Conservation (phyloP, 2,888 invertebrate genomes). For the Aleiodes testaceus region DNA sequence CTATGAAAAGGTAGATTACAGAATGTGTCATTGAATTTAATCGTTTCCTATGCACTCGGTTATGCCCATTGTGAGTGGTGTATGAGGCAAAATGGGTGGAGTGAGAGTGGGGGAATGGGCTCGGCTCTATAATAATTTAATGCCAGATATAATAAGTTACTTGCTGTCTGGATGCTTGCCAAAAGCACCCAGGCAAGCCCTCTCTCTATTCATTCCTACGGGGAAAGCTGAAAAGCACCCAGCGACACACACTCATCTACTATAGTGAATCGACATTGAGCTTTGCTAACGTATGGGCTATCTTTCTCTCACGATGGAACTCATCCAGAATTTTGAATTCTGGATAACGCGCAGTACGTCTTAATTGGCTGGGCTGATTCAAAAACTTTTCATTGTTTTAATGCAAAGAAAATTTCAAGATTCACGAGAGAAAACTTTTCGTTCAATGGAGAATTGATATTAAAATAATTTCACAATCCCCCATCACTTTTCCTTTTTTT, state of each 20-base stretch:
- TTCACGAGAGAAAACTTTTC: too few relatives aligned
- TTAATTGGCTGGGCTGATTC: conserved; percentile 68
- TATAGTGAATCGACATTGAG: conserved; percentile 45
- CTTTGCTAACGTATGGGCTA: conserved; percentile 66
- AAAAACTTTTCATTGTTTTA: conserved; percentile 60
- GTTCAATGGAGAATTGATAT: too few relatives aligned
- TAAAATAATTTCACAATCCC: too few relatives aligned
- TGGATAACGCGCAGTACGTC: conserved; percentile 52
- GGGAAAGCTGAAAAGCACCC: conserved; percentile 69
- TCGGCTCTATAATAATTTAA: conserved; percentile 72
- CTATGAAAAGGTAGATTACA: conserved; percentile 44
- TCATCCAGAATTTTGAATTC: conserved; percentile 43
- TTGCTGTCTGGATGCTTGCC: conserved; percentile 71
- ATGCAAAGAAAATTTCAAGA: background rate
- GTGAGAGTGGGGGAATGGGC: conserved; percentile 45
- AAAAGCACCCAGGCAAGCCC: conserved; percentile 53
- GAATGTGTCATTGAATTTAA: conserved; percentile 70
- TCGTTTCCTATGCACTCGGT: conserved; percentile 72
- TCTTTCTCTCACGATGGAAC: conserved; percentile 57
- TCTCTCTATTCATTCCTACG: conserved; percentile 65
- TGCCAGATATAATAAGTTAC: conserved; percentile 73
- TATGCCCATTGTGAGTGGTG: conserved; percentile 66
- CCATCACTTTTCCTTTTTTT: too few relatives aligned
- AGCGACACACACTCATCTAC: conserved; percentile 35
- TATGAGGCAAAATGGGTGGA: conserved; percentile 12